Conservation (phyloP, 2,888 invertebrate genomes). For the Andricus quercusramuli region DNA sequence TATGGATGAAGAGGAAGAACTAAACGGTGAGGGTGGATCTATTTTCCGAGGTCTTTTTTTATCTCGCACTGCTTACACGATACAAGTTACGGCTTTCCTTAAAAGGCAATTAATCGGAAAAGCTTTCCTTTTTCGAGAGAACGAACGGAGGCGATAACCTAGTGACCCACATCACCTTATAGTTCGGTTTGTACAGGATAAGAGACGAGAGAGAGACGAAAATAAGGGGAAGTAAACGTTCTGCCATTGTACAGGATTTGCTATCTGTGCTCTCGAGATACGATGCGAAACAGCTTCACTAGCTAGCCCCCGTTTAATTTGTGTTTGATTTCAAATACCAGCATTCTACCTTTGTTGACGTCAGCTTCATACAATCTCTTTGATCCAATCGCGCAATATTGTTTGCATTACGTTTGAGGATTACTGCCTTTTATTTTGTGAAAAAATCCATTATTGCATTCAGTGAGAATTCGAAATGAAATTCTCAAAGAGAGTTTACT, state of each 20-base stretch:
- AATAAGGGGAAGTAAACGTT: conserved; percentile 52
- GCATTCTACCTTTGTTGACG: not conserved
- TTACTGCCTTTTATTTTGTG: not conserved
- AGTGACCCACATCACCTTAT: conserved; percentile 66
- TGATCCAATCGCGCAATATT: not conserved
- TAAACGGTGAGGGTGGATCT: not conserved
- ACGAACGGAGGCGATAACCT: conserved; percentile 67
- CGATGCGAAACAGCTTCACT: not conserved
- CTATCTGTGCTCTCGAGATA: conserved; percentile 43
- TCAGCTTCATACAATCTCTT: not conserved
- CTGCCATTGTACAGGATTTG: conserved; percentile 56
- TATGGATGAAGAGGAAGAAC: not conserved
- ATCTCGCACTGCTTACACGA: conserved; percentile 29
- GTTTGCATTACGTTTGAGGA: not conserved
- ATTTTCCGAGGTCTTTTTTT: conserved; percentile 15
- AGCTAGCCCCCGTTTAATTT: not conserved
- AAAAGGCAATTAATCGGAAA: conserved; percentile 66
- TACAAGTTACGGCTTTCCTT: conserved; percentile 43
- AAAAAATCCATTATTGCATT: not conserved
- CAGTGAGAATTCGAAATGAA: not conserved
- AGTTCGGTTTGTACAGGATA: conserved; percentile 41
- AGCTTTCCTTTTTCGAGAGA: conserved; percentile 56
- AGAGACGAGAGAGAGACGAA: conserved; percentile 38
- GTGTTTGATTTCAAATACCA: not conserved
- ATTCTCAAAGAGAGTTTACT: too few relatives aligned